Percentiles rank a stretch among this genome's conserved stretches.
Evolutionary conservation across 2,797 vertebrate genomes (phyloP).

Genomic region (Margarornis squamiger): DNA sequence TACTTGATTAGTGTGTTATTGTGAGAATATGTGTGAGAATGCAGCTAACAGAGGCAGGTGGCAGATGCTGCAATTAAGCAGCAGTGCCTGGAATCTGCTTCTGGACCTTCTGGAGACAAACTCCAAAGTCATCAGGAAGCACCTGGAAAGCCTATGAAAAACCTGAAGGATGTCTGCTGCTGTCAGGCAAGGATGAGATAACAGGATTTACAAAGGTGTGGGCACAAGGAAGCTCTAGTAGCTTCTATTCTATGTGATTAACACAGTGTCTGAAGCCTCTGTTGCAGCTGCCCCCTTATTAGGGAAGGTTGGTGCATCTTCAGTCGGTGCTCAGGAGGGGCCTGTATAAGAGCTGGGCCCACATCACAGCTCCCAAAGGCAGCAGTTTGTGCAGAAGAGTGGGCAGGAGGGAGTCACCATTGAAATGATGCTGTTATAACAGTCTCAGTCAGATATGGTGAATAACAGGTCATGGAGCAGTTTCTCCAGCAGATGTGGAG

Average conservation of each 20-base stretch:
- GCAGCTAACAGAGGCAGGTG: neutral
- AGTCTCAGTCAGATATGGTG: neutral
- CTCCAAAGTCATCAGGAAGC: neutral
- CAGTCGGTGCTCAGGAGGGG: neutral
- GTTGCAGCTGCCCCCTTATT: neutral
- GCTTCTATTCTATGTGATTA: neutral
- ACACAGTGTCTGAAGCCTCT: neutral
- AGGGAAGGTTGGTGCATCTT: neutral
- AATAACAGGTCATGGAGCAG: neutral
- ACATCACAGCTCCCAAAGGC: neutral
- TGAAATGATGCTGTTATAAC: neutral
- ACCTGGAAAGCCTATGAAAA: neutral
- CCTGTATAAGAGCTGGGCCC: neutral
- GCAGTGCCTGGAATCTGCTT: neutral
- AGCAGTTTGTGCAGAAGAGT: neutral
- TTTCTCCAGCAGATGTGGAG: neutral
- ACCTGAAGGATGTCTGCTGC: neutral
- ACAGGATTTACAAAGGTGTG: neutral
- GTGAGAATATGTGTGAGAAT: neutral
- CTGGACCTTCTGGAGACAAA: neutral
- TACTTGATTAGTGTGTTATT: neutral
- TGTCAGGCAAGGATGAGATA: neutral
- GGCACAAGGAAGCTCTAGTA: neutral
- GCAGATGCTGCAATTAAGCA: neutral
- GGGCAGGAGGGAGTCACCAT: neutral